Base-by-base conservation (phyloP, 1,140 invertebrate species). In the Phymastichus coffea region DNA sequence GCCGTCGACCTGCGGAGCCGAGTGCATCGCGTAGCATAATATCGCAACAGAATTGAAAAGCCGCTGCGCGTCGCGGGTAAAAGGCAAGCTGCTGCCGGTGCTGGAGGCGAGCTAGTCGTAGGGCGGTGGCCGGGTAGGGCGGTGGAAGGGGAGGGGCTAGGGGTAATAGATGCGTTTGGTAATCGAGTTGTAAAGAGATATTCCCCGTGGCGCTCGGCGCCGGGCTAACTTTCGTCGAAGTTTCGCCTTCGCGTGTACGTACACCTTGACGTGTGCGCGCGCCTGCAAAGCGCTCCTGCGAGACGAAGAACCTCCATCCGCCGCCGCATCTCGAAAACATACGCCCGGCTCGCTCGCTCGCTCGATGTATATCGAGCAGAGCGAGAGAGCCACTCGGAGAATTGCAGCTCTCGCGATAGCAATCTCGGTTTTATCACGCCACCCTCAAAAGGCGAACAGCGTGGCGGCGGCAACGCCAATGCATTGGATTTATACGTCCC, bases 371-470 rank as follows among this genome's bases (percentile, higher is more conserved):
- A 57, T 57, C 44, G 55, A 43, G 46, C 40, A 17, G 37, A 14
- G 40, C 20, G 14, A 1, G 23, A 15, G 9, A 49, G 53, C 30
- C 33, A 56, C 47, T 52, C 22, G 7, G 43, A 41, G 56, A 57
- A 63, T 58, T 19, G 44, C 22, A 44, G 26, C 33, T 53, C n/a
- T n/a, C n/a, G n/a, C 62, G 63, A 70, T 70, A 52, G 70, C 64
- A 66, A 70, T 74, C 64, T 69, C 56, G 47, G 63, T 63, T 70
- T 70, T 69, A 70, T 69, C 72, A 48, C 48, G 47, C n/a, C n/a
- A n/a, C n/a, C n/a, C n/a, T n/a, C n/a, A n/a, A 52, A 62, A 49
- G 40, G 65, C 23, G 23, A 26, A 19, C 26, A 41, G 19, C 25
- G 3, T 19, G 25, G n/a, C 26, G 33, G 19, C 22, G 57, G 14